Evolutionary conservation across 2,113 vertebrate species (phyloP).

Genomic region (Neoarius graeffei): DNA sequence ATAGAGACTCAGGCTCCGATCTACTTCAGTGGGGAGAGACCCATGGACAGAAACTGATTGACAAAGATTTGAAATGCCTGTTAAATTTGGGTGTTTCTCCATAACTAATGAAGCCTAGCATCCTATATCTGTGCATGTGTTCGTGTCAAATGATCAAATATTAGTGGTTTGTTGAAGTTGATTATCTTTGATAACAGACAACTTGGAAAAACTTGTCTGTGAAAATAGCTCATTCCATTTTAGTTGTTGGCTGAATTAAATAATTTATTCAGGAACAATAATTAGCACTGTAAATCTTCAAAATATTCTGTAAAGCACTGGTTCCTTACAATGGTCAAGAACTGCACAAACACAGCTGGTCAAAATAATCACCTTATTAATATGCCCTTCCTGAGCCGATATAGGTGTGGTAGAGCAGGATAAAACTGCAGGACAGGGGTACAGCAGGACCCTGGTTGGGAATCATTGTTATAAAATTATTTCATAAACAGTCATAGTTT

Average conservation of each 20-base stretch:
- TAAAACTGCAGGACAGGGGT: too few species aligned
- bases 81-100: neutral
- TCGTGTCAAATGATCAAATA: neutral
- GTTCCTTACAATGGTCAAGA: neutral
- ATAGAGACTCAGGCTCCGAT: neutral
- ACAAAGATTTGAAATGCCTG: neutral
- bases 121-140: neutral
- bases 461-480: too few species aligned
- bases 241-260: neutral
- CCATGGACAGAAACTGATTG: neutral
- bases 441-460: too few species aligned
- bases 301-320: neutral
- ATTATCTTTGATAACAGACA: neutral
- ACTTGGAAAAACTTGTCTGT: neutral
- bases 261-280: neutral
- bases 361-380: neutral
- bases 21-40: neutral
- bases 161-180: neutral
- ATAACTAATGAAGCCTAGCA: neutral
- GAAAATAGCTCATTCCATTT: too few species aligned
- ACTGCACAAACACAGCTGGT: neutral
- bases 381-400: neutral
- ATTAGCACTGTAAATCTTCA: neutral
- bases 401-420: too few species aligned
- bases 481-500: too few species aligned